Evolutionary conservation across 2,888 invertebrate species (phyloP), one percentile per base, ranked within the genome.

Genomic region (Nomada ruficornis): DNA sequence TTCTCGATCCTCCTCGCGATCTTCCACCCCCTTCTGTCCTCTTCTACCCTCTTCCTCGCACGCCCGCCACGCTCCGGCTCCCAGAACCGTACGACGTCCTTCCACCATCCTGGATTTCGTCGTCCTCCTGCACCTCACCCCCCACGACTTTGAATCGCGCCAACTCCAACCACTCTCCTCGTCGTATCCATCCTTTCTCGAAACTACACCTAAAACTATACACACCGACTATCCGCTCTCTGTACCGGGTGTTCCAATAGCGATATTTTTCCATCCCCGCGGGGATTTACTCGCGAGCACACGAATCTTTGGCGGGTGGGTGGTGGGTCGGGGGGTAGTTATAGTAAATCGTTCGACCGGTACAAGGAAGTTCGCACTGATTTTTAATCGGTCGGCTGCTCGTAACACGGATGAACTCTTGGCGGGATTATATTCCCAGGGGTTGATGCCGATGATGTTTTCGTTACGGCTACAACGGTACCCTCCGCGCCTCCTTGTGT

Each of bases 191-290:
- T 89, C 87, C 86, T 89, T 83, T 84, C 82, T 83, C 36, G 88
- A 91, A 91, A 92, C 90, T 91, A 90, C 89, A 91, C 89, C 91
- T 91, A 92, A 93, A 93, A 91, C 91, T 92, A 91, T 91, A 92
- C 90, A 91, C 86, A 91, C 86, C 86, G 91, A 88, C 90, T 88
- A 89, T 91, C 85, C 69, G 26, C 85, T 91, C 77, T 54, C 42
- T 77, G 63, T 80, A 80, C 74, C 77, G 71, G 65, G 83, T 77
- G 82, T 87, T 62, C 67, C 67, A 67, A 80, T 72, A 72, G 68
- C 71, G 57, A 82, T 77, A 73, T 69, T 60, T 82, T 50, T 54
- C 29, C 26, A 55, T 13, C 18, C 26, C 26, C 44, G 10, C 20
- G 26, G n/a, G n/a, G 36, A 77, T 77, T 77, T 74, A 74, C 65